Evolutionary conservation across 2,797 vertebrate species (phyloP).

Genomic region (Alca torda): DNA sequence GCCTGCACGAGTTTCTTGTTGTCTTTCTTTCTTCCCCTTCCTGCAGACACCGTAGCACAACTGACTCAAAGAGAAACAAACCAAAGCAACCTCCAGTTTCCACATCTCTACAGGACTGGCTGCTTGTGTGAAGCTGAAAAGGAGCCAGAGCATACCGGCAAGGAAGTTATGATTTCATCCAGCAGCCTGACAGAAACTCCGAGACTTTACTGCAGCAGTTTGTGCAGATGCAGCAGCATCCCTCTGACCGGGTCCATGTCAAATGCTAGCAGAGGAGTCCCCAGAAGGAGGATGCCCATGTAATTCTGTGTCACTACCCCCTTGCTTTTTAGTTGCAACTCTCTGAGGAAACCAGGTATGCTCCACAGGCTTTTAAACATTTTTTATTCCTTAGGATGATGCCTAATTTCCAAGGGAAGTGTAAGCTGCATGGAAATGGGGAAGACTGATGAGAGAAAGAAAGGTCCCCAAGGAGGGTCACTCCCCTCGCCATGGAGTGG

Average conservation of each 20-base stretch:
- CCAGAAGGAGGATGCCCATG: neutral
- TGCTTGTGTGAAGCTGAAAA: conserved; percentile 43
- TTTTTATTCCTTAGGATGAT: conserved; percentile 5
- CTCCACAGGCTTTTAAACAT: neutral
- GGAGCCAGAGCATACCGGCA: conserved; percentile 46
- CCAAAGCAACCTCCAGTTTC: neutral
- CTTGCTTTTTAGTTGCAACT: neutral
- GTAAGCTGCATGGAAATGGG: neutral
- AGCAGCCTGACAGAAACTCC: neutral
- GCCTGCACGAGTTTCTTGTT: neutral
- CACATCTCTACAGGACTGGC: conserved; percentile 1
- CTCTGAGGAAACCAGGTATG: conserved; percentile 44
- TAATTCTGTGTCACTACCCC: neutral
- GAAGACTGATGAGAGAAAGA: neutral
- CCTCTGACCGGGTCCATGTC: neutral
- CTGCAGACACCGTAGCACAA: neutral
- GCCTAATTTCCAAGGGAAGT: neutral
- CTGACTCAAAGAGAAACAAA: neutral
- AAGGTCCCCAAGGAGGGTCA: neutral
- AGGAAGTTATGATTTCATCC: conserved; percentile 32
- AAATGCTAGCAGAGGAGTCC: neutral
- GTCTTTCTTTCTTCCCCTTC: neutral
- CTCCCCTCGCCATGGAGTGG: neutral
- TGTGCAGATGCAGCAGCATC: conserved; percentile 23
- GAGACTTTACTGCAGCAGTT: conserved; percentile 25